These are phyloP conservation scores for Drosophila siamana DNA, from an alignment of 2,888 invertebrate species.

Conservation along the genomic window DNA sequence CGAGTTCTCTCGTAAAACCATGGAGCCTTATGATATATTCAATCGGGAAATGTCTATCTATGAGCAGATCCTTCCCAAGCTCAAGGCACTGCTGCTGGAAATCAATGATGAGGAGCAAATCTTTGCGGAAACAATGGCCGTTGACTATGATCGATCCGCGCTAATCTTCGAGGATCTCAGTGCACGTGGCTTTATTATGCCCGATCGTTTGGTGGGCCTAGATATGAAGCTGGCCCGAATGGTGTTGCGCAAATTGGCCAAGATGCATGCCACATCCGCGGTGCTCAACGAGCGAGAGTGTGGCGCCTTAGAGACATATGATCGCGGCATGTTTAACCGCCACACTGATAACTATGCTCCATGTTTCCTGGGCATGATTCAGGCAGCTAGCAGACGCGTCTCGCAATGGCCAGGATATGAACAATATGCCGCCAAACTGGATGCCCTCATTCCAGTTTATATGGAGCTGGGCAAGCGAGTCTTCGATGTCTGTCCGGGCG, in stretches of 20 bases:
- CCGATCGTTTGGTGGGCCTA: constrained; percentile 81
- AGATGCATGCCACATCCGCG: constrained; percentile 86
- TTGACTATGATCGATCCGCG: constrained; percentile 79
- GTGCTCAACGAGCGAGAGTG: constrained; percentile 84
- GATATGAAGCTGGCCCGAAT: constrained; percentile 84
- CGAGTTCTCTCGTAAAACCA: constrained; percentile 72
- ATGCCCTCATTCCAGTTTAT: constrained; percentile 68
- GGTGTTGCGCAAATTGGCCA: constrained; percentile 85
- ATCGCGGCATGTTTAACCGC: constrained; percentile 84
- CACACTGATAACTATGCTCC: constrained; percentile 80
- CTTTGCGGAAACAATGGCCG: constrained; percentile 82
- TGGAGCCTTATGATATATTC: constrained; percentile 84
- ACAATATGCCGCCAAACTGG: constrained; percentile 77
- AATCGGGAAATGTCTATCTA: constrained; percentile 84
- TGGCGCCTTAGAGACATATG: constrained; percentile 73
- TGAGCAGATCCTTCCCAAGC: constrained; percentile 81
- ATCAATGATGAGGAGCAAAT: constrained; percentile 78
- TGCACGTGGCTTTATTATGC: constrained; percentile 76
- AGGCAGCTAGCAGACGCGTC: constrained; percentile 77
- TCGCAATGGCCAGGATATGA: constrained; percentile 78
- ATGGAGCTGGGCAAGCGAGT: constrained; percentile 82
- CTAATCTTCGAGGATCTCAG: constrained; percentile 84
- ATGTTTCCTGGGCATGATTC: constrained; percentile 77
- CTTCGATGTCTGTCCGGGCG: constrained; percentile 70
- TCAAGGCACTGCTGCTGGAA: constrained; percentile 75